Conservation (phyloP, 2,113 vertebrate species). For the Laticauda colubrina region DNA sequence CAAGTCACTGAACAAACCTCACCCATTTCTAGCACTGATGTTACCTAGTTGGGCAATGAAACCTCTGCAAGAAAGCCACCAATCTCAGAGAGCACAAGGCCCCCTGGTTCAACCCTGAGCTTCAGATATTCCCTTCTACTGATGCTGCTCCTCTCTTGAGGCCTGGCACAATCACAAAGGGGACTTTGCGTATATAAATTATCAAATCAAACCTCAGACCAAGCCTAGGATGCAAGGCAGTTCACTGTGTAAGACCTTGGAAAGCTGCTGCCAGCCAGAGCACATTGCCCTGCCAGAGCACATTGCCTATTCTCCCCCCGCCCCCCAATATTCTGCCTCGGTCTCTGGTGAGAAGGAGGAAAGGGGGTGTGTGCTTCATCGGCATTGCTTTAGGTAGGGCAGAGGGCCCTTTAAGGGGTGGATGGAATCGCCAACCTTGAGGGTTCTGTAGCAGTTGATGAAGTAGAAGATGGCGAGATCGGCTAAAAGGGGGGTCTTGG, state of each 20-base stretch:
- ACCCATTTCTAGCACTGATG: not conserved
- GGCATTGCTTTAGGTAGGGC: not conserved
- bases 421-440: not conserved
- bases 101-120: not conserved
- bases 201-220: not conserved
- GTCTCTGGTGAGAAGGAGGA: not conserved
- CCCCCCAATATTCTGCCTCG: not conserved
- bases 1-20: not conserved
- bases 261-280: too few species aligned
- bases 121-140: too few species aligned
- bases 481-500: not conserved
- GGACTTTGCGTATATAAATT: not conserved
- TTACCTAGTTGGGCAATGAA: not conserved
- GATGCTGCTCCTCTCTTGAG: not conserved
- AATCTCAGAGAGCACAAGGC: not conserved
- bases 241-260: not conserved
- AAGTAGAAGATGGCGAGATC: not conserved
- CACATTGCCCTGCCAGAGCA: too few species aligned
- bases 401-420: constrained; percentile 26
- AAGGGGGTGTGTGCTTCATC: fast-evolving
- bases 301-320: too few species aligned
- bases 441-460: constrained; percentile 26
- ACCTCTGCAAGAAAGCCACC: not conserved
- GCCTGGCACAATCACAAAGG: too few species aligned
- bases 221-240: too few species aligned